Conservation (phyloP, 2,888 invertebrate species). For the Xanthia icteritia region DNA sequence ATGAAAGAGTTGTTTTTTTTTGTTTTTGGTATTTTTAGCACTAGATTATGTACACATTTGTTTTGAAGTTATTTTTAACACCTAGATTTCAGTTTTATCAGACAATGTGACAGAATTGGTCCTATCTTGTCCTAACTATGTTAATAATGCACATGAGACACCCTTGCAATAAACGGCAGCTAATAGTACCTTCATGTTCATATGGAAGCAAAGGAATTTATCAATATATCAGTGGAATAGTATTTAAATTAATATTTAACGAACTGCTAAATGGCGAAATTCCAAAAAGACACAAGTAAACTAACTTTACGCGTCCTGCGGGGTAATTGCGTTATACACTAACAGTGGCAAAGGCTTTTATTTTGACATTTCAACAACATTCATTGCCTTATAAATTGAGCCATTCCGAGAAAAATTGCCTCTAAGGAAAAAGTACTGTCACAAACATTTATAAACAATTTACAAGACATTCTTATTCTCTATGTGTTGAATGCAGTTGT, state of each 20-base stretch:
- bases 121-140: background rate
- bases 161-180: no score
- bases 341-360: no score
- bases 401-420: no score
- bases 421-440: no score
- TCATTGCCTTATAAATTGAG: no score
- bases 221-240: background rate
- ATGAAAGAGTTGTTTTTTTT: background rate
- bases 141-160: no score
- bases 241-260: background rate
- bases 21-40: background rate
- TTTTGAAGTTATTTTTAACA: background rate
- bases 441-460: no score
- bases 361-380: no score
- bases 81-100: background rate
- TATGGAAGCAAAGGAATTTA: background rate
- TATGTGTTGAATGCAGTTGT: no score
- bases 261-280: background rate
- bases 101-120: background rate
- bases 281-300: background rate
- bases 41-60: no score
- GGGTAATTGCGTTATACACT: no score
- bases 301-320: background rate
- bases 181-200: background rate
- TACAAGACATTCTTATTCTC: no score